A percentile compares a stretch with the other conserved stretches of the same genome.
Conservation (phyloP, 2,888 invertebrate genomes). For the Apamea monoglypha region DNA sequence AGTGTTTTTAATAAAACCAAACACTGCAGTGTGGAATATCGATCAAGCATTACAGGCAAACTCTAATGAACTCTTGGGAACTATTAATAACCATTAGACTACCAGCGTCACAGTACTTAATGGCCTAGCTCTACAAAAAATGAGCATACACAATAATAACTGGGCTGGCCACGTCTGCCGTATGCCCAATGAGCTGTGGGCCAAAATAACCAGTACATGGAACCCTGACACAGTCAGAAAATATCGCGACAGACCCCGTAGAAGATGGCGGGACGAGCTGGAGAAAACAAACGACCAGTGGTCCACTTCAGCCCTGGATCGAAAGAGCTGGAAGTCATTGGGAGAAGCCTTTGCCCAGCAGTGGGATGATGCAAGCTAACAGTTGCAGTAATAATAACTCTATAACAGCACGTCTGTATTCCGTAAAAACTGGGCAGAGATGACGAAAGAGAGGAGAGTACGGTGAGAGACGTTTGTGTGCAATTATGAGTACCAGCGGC, state of each 20-base stretch:
- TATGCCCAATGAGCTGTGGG: not conserved
- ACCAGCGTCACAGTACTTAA: constrained; percentile 10
- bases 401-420: not conserved
- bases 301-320: too few relatives aligned
- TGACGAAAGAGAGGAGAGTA: not conserved
- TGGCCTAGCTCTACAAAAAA: not conserved
- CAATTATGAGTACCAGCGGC: not conserved
- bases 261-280: too few relatives aligned
- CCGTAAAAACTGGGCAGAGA: too few relatives aligned
- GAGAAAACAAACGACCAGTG: too few relatives aligned
- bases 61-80: constrained; percentile 5
- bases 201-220: too few relatives aligned
- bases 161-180: not conserved
- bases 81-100: constrained; percentile 34
- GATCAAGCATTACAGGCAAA: constrained; percentile 19
- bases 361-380: too few relatives aligned
- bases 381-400: not conserved
- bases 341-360: too few relatives aligned
- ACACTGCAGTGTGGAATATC: constrained; percentile 2
- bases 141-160: not conserved
- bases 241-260: too few relatives aligned
- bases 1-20: too few relatives aligned
- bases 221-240: too few relatives aligned
- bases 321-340: too few relatives aligned
- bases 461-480: not conserved